Evolutionary conservation across 2,888 invertebrate species (phyloP), one percentile per base, ranked within the genome.

Genomic region (Corythucha ciliata): DNA sequence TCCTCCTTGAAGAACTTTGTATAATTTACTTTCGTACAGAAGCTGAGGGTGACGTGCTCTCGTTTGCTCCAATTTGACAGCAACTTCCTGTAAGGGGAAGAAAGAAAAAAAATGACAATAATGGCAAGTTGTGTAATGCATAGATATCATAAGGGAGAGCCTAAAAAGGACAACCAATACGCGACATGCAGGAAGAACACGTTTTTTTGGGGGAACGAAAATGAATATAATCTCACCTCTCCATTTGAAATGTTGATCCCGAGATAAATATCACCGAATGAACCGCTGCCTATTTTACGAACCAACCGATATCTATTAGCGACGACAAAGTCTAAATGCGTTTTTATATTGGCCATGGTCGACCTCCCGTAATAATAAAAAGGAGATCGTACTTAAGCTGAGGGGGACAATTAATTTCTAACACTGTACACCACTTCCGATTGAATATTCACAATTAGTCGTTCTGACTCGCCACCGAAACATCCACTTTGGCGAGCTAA

Each of bases 231-330:
- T 27, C 70, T 77, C 75, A 84, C 85, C 81, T 89, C 90, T 71
- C 89, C 89, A 76, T 84, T 88, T 69, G 80, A 78, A 69, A 85
- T 79, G 75, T 89, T 86, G 75, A 89, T 85, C 62, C 89, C 96
- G 70, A 97, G 77, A 75, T 91, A 97, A 71, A 98, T 97, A 75
- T 97, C 97, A 67, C 98, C 98, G 71, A 98, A 98, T 61, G 97
- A 97, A 63, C 98, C 98, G 73, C 93, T 93, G 66, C 97, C 93
- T 71, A 97, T 92, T 80, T 60, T 60, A 44, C 60, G 57, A 36
- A 61, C 48, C 26, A 56, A 44, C 36, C 53, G 54, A 54, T 56
- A 56, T 48, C 56, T 51, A 27, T 52, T 48, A 47, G 52, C 46
- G 41, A 52, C 44, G 36, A 48, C 41, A 41, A 52, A 51, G 27